These are phyloP conservation scores for Carapus acus DNA, from an alignment of 2,797 vertebrate genomes.

Conservation along the genomic window DNA sequence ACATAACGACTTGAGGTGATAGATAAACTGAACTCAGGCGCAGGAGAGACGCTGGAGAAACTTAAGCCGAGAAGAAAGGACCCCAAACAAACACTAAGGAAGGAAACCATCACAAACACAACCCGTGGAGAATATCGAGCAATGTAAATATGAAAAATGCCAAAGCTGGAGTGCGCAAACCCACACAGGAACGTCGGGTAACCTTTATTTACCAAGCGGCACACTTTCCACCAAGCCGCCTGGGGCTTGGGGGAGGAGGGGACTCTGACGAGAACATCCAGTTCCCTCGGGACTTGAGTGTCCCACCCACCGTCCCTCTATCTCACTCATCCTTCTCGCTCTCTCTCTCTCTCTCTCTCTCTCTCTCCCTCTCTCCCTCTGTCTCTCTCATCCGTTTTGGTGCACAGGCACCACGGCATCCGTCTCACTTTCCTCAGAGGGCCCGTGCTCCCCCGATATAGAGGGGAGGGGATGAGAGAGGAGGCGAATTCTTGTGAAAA, in stretches of 20 bases:
- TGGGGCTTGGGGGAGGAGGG: constrained; percentile 23
- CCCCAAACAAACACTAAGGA: constrained; percentile 54
- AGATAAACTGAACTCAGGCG: background rate
- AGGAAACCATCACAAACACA: constrained; percentile 55
- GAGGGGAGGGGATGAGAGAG: constrained; percentile 17
- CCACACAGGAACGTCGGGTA: constrained; percentile 40
- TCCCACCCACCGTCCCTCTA: constrained; percentile 48
- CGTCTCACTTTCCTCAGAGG: constrained; percentile 31
- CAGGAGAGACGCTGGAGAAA: constrained; percentile 10
- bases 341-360: too few relatives aligned
- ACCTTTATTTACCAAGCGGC: constrained; percentile 53
- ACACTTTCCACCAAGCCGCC: too few relatives aligned
- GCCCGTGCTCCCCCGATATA: constrained; percentile 1
- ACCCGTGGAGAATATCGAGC: constrained; percentile 51
- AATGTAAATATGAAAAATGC: constrained; percentile 64
- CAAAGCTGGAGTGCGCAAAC: constrained; percentile 55
- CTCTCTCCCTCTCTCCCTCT: too few relatives aligned
- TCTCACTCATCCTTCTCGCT: too few relatives aligned
- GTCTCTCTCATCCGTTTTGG: constrained; percentile 17
- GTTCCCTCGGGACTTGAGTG: constrained; percentile 46
- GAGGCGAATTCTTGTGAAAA: constrained; percentile 5
- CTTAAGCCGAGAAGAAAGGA: constrained; percentile 52
- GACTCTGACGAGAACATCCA: constrained; percentile 34
- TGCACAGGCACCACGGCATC: constrained; percentile 26
- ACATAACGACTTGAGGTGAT: too few relatives aligned